Percentiles rank a stretch among this genome's conserved stretches.
Conservation (phyloP, 2,797 vertebrate species). For the Tapera naevia region DNA sequence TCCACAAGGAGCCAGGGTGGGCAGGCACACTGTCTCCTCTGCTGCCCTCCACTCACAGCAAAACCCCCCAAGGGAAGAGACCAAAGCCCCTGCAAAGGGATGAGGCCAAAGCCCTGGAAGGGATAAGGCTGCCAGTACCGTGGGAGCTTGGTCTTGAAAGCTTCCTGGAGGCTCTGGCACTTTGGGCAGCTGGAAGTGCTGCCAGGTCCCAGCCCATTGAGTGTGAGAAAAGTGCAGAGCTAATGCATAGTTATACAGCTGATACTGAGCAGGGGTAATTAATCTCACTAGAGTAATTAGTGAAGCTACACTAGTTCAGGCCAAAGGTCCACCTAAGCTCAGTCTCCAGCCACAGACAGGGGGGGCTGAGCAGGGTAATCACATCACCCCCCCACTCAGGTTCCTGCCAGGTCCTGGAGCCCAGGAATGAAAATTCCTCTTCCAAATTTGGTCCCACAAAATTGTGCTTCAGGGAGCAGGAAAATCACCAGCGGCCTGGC, state of each 20-base stretch:
- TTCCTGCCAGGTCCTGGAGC: not conserved
- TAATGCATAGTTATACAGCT: conserved; percentile 21
- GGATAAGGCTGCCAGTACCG: fast-evolving
- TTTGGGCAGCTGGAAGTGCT: not conserved
- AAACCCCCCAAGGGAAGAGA: not conserved
- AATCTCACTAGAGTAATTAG: not conserved
- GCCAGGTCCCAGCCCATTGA: not conserved
- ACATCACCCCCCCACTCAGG: fast-evolving
- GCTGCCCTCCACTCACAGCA: fast-evolving
- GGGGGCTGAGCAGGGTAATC: not conserved
- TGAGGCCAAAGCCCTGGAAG: not conserved
- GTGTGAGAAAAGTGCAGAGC: not conserved
- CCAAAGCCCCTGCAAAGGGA: not conserved
- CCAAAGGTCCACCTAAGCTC: not conserved
- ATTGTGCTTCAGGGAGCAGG: conserved; percentile 39
- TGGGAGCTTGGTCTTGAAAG: fast-evolving
- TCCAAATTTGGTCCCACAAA: conserved; percentile 28
- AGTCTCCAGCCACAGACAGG: not conserved
- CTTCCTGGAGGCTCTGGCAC: not conserved
- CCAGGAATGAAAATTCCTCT: not conserved
- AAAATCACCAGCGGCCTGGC: not conserved
- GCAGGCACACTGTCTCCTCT: not conserved
- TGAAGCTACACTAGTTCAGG: not conserved
- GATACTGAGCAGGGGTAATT: not conserved
- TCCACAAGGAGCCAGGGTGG: not conserved